These are phyloP conservation scores for Tapirus indicus DNA, from an alignment of 2,797 vertebrate species.

Conservation along the genomic window DNA sequence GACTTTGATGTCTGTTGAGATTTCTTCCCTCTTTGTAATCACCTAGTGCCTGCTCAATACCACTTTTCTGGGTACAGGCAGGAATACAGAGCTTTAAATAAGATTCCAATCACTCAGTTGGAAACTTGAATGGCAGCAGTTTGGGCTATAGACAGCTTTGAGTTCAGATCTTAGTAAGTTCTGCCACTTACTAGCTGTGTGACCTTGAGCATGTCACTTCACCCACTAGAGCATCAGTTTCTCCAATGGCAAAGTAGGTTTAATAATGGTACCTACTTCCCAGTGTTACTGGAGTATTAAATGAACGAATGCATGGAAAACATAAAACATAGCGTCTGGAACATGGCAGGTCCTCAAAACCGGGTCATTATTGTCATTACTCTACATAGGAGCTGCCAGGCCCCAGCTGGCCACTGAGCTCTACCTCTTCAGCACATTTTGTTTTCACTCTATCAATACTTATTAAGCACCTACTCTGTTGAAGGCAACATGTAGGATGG, in stretches of 20 bases:
- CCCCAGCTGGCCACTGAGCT: not conserved
- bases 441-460: not conserved
- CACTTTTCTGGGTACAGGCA: not conserved
- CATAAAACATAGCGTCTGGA: not conserved
- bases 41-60: too few relatives aligned
- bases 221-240: not conserved
- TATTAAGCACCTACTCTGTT: not conserved
- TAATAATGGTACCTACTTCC: not conserved
- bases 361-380: not conserved
- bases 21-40: not conserved
- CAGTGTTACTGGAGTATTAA: not conserved
- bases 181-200: not conserved
- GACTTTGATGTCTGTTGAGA: not conserved
- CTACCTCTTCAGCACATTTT: rapidly evolving
- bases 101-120: not conserved
- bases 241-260: not conserved
- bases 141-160: not conserved
- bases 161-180: not conserved
- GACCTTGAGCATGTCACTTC: not conserved
- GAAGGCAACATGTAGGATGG: not conserved
- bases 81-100: not conserved
- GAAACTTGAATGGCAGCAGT: not conserved
- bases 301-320: too few relatives aligned
- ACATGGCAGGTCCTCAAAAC: not conserved
- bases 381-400: rapidly evolving